phyloP scores from a whole-genome alignment of 2,113 vertebrate species.

The Onychostruthus taczanowskii region DNA sequence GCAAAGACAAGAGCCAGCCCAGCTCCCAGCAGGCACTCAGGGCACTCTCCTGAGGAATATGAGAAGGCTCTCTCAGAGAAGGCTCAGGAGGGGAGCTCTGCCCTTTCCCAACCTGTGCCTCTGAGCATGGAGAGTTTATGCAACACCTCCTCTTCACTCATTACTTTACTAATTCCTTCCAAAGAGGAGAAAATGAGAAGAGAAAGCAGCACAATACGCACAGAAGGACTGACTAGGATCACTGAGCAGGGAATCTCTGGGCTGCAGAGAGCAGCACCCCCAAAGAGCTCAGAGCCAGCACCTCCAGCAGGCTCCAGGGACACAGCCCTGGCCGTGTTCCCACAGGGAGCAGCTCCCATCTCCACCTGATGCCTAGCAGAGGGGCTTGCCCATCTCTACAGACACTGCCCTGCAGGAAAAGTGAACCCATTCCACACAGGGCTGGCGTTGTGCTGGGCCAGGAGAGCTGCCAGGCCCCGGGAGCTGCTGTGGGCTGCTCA shows the following conservation, averaged over 20 bases:
- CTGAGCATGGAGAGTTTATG: not conserved
- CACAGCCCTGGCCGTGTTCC: not conserved
- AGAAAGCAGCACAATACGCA: fast-evolving
- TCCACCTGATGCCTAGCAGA: not conserved
- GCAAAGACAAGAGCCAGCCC: not conserved
- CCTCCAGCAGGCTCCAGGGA: not conserved
- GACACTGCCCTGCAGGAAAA: not conserved
- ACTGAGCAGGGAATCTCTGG: not conserved
- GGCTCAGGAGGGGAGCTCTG: not conserved
- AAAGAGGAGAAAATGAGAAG: not conserved
- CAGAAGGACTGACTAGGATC: not conserved
- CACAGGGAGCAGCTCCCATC: not conserved
- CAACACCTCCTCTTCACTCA: not conserved
- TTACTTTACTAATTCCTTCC: not conserved
- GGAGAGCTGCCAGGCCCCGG: not conserved
- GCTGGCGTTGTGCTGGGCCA: not conserved
- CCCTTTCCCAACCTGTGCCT: not conserved
- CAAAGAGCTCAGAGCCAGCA: not conserved
- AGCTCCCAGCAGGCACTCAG: not conserved
- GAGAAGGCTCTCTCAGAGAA: not conserved
- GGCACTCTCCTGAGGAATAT: fast-evolving
- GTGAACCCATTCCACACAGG: not conserved
- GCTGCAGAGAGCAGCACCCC: not conserved
- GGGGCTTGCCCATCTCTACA: not conserved
- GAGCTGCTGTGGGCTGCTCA: not conserved